These are phyloP conservation scores for Lepidocolaptes lacrymiger DNA, from an alignment of 2,797 vertebrate species.

Conservation along the genomic window DNA sequence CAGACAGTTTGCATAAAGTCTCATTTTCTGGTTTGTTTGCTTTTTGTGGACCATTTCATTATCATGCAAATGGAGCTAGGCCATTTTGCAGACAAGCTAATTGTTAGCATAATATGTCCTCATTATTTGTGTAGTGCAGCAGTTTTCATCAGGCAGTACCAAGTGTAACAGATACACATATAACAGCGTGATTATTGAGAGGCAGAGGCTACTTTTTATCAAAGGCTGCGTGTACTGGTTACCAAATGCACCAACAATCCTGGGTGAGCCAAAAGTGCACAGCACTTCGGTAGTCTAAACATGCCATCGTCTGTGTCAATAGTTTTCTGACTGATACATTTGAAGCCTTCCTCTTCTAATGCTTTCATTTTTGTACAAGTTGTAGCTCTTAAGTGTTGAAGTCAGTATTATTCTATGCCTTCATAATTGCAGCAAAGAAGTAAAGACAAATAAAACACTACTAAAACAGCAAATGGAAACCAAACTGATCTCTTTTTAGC, in stretches of 20 bases:
- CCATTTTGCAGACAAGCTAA: slow-evolving; percentile 35
- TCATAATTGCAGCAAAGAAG: background rate
- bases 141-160: background rate
- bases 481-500: background rate
- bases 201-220: background rate
- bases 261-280: background rate
- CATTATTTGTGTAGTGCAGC: background rate
- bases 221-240: background rate
- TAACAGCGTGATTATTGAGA: slow-evolving; percentile 11
- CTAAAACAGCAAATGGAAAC: slow-evolving; percentile 18
- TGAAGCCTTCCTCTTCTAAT: background rate
- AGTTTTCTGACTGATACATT: background rate
- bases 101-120: slow-evolving; percentile 23
- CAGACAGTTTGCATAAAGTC: background rate
- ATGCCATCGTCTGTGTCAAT: background rate
- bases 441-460: background rate
- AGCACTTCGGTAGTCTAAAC: background rate
- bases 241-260: background rate
- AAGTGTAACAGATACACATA: background rate
- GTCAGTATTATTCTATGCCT: background rate
- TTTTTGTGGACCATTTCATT: slow-evolving; percentile 36
- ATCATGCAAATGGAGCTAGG: slow-evolving; percentile 24
- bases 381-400: background rate
- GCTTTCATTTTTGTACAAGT: background rate
- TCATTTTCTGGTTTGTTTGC: slow-evolving; percentile 34